Percentiles rank a stretch among this genome's conserved stretches.
phyloP scores from a whole-genome alignment of 2,797 vertebrate species.

The Acipenser ruthenus region DNA sequence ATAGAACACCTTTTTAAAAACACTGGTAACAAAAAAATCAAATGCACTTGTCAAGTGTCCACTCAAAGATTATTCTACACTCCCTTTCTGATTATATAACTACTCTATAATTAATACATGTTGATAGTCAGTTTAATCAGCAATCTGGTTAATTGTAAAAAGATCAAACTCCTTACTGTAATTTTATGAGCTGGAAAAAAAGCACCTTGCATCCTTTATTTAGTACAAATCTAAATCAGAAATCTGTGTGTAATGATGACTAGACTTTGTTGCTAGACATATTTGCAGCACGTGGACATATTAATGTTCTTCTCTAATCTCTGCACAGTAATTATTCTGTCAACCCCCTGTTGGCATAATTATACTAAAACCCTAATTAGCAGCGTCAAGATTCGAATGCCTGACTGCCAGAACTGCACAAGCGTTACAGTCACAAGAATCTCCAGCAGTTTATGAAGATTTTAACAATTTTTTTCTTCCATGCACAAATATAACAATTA shows the following conservation, averaged over 20 bases:
- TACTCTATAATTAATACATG: slow-evolving; percentile 17
- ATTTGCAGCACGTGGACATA: slow-evolving; percentile 88
- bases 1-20: neutral
- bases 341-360: slow-evolving; percentile 95
- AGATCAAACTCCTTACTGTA: slow-evolving; percentile 29
- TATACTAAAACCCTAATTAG: slow-evolving; percentile 98
- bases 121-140: slow-evolving; percentile 23
- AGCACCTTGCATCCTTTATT: slow-evolving; percentile 43
- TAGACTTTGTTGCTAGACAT: slow-evolving; percentile 68
- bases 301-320: slow-evolving; percentile 79
- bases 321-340: slow-evolving; percentile 94
- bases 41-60: neutral
- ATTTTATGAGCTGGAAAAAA: slow-evolving; percentile 32
- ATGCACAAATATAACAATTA: too few species aligned
- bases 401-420: slow-evolving; percentile 72
- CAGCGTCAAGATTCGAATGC: slow-evolving; percentile 86
- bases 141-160: slow-evolving; percentile 36
- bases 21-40: neutral
- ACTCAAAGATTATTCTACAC: neutral
- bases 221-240: slow-evolving; percentile 60
- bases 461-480: too few species aligned
- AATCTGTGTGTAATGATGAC: slow-evolving; percentile 60
- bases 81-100: slow-evolving; percentile 1
- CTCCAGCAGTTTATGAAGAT: slow-evolving; percentile 55
- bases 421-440: slow-evolving; percentile 68